Conservation (phyloP, 2,888 invertebrate species). For the Pecten maximus region DNA sequence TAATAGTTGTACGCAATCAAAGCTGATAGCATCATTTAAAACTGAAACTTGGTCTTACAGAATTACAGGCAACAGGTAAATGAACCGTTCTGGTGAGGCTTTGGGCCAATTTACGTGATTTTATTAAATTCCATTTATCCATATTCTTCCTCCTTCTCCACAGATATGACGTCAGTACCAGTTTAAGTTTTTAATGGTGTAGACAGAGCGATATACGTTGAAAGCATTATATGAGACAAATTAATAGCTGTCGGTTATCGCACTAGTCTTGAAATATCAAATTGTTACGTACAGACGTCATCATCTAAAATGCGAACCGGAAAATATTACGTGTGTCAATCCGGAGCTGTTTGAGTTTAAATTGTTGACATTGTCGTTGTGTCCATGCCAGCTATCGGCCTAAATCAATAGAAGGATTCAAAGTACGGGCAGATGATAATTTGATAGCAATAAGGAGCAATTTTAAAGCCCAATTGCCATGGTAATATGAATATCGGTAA, state of each 20-base stretch:
- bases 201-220: neutral
- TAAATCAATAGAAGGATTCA: neutral
- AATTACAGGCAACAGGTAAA: neutral
- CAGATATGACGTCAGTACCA: neutral
- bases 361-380: neutral
- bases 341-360: neutral
- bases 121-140: neutral
- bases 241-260: neutral
- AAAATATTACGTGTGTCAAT: neutral
- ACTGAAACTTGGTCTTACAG: neutral
- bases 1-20: neutral
- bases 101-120: neutral
- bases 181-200: no score
- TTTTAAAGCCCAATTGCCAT: slow-evolving; percentile 27
- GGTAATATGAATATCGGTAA: slow-evolving; percentile 13
- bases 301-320: neutral
- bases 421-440: slow-evolving; percentile 10
- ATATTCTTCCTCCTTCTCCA: neutral
- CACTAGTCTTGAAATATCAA: neutral
- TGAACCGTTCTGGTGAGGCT: neutral
- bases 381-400: neutral
- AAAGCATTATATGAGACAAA: neutral
- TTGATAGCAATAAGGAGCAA: slow-evolving; percentile 11
- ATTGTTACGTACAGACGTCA: neutral
- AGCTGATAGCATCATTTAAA: neutral